Base-by-base conservation (phyloP, 1,140 invertebrate genomes). In the Eriocheir sinensis region DNA sequence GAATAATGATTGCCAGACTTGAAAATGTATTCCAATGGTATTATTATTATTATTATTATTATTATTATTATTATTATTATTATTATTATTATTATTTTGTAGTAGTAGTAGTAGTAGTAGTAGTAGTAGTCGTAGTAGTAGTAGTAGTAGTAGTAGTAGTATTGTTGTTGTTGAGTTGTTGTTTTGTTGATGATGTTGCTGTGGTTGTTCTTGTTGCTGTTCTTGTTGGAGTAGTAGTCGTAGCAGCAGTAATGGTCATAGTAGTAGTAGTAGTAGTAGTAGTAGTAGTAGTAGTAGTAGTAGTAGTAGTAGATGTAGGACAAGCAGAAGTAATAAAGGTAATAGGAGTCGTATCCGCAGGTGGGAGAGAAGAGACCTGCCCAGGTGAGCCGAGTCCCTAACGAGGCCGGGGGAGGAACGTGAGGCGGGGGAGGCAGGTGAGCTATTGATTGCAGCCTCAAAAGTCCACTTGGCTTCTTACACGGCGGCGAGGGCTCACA, bases 141-240 rank as follows among this genome's bases (percentile, higher is more conserved):
- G 60, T 72, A 72, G 60, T 72, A 72, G 60, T 72, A 72, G 60
- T 72, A 72, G 60, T 72, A 72, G 60, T 72, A 72, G 60, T 72
- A 72, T 21, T 72, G n/a, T 48, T 6, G 44, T 15, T 48, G 8
- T 72, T n/a, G 60, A 72, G 60, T 72, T n/a, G 60, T 72, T n/a
- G 60, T 72, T n/a, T 72, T n/a, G 60, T 72, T n/a, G 53, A 3
- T 21, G 53, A n/a, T 48, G 8, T 72, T n/a, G 60, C n/a, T n/a
- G 60, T 72, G n/a, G 60, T 72, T n/a, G 60, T 72, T n/a, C 21
- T 72, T n/a, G 60, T 72, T n/a, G 53, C 21, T 21, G 53, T 21
- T 21, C 2, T 6, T 21, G 53, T 21, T 21, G 53, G 3, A 60
- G 60, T 72, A 72, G 21, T 21, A 72, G 21, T 21, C 27, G 12